A percentile compares a stretch with the other conserved stretches of the same genome.
Evolutionary conservation across 2,113 vertebrate genomes (phyloP).

Genomic region (Mohoua ochrocephala): DNA sequence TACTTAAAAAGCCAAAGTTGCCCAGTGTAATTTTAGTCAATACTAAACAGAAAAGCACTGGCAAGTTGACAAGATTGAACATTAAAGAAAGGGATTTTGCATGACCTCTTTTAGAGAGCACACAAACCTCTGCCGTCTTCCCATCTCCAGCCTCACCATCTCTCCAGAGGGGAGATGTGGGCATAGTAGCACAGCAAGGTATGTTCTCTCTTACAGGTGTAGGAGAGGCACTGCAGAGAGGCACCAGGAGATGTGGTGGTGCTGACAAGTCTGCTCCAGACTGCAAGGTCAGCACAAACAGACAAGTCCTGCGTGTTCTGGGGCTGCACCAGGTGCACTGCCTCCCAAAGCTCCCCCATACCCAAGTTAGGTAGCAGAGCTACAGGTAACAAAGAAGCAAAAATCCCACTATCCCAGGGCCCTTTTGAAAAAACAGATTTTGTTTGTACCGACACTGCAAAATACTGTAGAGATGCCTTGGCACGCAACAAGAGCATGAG

Average conservation of each 20-base stretch:
- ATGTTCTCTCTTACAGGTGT: accelerated
- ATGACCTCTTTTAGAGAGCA: not conserved
- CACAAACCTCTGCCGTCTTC: not conserved
- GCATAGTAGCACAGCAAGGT: not conserved
- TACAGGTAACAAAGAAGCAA: not conserved
- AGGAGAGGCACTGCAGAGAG: not conserved
- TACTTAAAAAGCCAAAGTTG: not conserved
- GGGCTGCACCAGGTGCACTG: not conserved
- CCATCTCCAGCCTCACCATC: not conserved
- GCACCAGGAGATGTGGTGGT: not conserved
- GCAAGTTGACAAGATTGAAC: not conserved
- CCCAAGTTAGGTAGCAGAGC: not conserved
- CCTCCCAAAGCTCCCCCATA: not conserved
- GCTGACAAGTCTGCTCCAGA: too few relatives aligned
- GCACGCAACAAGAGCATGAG: accelerated
- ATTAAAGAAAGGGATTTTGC: not conserved
- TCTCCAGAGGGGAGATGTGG: not conserved
- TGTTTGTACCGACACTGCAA: not conserved
- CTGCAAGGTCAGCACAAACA: not conserved
- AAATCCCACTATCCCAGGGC: not conserved
- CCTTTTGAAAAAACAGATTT: not conserved
- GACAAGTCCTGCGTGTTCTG: not conserved
- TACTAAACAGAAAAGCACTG: not conserved
- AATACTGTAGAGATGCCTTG: not conserved
- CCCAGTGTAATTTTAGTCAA: not conserved